These are phyloP conservation scores for Eristalinus aeneus DNA, from an alignment of 2,888 invertebrate species.

Conservation along the genomic window DNA sequence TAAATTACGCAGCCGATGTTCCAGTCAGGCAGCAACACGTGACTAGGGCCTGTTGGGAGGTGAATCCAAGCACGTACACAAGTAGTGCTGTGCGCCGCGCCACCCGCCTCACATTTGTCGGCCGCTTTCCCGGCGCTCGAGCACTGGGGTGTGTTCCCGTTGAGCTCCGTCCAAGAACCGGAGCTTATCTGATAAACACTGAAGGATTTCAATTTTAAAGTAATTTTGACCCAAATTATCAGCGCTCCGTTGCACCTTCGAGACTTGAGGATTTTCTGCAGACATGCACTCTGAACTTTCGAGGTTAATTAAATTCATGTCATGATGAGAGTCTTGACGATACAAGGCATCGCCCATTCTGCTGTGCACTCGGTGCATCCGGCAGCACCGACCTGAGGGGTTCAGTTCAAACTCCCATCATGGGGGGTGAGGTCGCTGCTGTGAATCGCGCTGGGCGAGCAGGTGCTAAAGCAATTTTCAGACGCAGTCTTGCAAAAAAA, in stretches of 20 bases:
- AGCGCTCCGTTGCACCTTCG: constrained; percentile 33
- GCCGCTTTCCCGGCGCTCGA: not conserved
- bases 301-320: constrained; percentile 78
- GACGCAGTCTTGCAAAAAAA: constrained; percentile 73
- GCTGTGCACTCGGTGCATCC: constrained; percentile 1
- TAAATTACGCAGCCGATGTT: constrained; percentile 52
- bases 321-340: constrained; percentile 73
- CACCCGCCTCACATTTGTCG: not conserved
- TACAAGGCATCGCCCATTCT: constrained; percentile 8
- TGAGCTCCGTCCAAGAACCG: constrained; percentile 35
- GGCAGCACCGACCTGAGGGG: constrained; percentile 5
- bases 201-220: constrained; percentile 68
- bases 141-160: constrained; percentile 9
- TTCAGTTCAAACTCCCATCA: constrained; percentile 6
- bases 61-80: constrained; percentile 36
- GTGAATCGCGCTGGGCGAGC: not conserved
- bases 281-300: constrained; percentile 76
- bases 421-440: not conserved
- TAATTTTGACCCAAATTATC: constrained; percentile 67
- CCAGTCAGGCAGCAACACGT: constrained; percentile 42
- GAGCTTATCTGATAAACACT: constrained; percentile 65
- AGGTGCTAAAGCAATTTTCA: constrained; percentile 72
- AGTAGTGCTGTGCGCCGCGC: not conserved
- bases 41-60: not conserved
- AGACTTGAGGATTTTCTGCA: constrained; percentile 74